These are phyloP conservation scores for Microchirus variegatus DNA, from an alignment of 2,797 vertebrate species.

Conservation along the genomic window DNA sequence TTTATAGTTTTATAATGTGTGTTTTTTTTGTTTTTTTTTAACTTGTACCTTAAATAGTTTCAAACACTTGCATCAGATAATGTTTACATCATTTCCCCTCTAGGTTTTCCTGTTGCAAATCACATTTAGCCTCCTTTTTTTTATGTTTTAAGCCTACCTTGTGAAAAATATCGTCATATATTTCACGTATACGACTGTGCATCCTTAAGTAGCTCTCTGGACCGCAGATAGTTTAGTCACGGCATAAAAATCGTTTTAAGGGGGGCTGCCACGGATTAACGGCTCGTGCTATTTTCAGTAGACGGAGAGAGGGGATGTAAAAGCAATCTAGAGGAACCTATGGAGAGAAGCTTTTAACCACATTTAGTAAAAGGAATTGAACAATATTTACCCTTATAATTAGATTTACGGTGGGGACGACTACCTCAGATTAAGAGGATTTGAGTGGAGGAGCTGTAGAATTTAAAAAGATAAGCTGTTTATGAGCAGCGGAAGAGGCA, in stretches of 20 bases:
- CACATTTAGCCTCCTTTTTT: not conserved
- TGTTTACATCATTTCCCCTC: not conserved
- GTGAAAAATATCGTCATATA: not conserved
- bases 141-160: not conserved
- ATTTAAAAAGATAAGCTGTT: conserved; percentile 42
- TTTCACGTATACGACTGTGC: conserved; percentile 3
- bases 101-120: not conserved
- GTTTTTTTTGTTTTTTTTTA: not conserved
- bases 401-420: conserved; percentile 32
- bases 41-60: no score
- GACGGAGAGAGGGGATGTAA: conserved; percentile 7
- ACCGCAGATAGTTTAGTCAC: conserved; percentile 2
- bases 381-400: conserved; percentile 42
- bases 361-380: conserved; percentile 28
- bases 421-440: conserved; percentile 38
- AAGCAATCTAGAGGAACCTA: conserved; percentile 2
- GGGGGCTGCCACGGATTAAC: conserved; percentile 15
- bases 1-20: no score
- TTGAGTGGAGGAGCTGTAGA: conserved; percentile 18
- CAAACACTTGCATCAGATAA: no score
- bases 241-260: conserved; percentile 4
- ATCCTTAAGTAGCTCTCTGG: conserved; percentile 1
- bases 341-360: conserved; percentile 14
- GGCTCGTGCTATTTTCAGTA: conserved; percentile 4
- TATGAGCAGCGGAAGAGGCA: conserved; percentile 25